phyloP scores from a whole-genome alignment of 2,888 invertebrate genomes.

The Ischnura elegans region DNA sequence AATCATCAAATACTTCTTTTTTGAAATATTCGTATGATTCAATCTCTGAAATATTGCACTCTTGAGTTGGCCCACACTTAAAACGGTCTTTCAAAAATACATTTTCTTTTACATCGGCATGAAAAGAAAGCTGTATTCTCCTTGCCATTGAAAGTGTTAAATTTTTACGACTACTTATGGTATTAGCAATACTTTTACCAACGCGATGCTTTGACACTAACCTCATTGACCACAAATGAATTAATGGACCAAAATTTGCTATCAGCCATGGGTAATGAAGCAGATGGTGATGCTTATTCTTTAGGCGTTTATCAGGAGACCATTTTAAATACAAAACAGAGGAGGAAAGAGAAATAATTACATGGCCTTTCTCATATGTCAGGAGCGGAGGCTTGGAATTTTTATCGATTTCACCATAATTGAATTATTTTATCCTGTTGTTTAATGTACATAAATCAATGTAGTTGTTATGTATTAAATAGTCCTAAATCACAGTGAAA shows the following conservation, averaged over 20 bases:
- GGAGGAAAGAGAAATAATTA: not conserved
- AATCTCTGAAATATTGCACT: too few relatives aligned
- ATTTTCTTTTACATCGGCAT: too few relatives aligned
- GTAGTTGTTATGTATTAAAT: too few relatives aligned
- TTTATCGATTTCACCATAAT: too few relatives aligned
- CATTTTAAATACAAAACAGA: not conserved
- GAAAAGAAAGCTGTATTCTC: not conserved
- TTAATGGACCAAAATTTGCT: constrained; percentile 43
- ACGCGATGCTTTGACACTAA: constrained; percentile 66
- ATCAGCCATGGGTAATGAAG: constrained; percentile 65
- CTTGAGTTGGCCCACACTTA: too few relatives aligned
- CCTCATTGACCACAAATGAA: constrained; percentile 61
- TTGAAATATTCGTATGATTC: too few relatives aligned
- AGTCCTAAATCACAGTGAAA: too few relatives aligned
- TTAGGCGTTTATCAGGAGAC: constrained; percentile 37
- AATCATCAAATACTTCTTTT: too few relatives aligned
- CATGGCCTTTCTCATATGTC: not conserved
- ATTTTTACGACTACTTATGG: not conserved
- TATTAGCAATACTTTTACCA: not conserved
- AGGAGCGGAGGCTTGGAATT: too few relatives aligned
- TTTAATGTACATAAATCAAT: too few relatives aligned
- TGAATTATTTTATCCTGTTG: too few relatives aligned
- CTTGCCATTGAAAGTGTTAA: not conserved
- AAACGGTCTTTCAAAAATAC: too few relatives aligned
- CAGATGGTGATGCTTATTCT: constrained; percentile 69